Conservation (phyloP, 2,113 vertebrate species). For the Larimichthys crocea region DNA sequence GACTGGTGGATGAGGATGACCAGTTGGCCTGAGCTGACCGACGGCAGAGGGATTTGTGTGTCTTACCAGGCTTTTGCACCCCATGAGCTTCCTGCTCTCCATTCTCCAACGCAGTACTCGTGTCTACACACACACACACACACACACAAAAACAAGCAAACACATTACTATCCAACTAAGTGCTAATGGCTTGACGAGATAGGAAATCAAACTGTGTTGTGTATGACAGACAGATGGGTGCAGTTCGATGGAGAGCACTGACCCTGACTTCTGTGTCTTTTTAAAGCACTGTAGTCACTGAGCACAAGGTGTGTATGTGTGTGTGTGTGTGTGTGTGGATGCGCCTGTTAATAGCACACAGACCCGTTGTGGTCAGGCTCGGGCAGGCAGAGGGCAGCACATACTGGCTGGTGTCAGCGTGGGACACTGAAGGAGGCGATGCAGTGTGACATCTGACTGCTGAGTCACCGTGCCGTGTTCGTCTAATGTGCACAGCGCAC, state of each 20-base stretch:
- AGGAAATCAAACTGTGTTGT: constrained; percentile 15
- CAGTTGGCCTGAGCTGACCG: not conserved
- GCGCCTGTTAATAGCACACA: constrained; percentile 9
- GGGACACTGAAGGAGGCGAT: constrained; percentile 21
- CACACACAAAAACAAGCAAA: constrained; percentile 57
- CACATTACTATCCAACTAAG: constrained; percentile 51
- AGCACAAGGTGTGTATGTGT: not conserved
- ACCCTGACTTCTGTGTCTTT: constrained; percentile 8
- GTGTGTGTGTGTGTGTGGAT: too few relatives aligned
- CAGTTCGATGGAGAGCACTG: constrained; percentile 5
- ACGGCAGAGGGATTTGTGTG: constrained; percentile 43
- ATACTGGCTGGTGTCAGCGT: constrained; percentile 9
- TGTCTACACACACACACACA: constrained; percentile 72
- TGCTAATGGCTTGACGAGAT: constrained; percentile 5
- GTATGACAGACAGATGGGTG: not conserved
- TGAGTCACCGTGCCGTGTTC: constrained; percentile 30
- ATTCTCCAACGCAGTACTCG: constrained; percentile 86
- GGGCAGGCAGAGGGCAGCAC: constrained; percentile 1
- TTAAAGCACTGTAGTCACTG: constrained; percentile 7
- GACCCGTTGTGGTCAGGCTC: not conserved
- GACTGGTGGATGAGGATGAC: constrained; percentile 26
- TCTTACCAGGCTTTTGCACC: constrained; percentile 85
- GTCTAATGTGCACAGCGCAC: not conserved
- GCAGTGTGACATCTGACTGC: constrained; percentile 22
- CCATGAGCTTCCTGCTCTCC: constrained; percentile 87